Percentiles rank a stretch among this genome's conserved stretches.
These are phyloP conservation scores for Aphaenogaster ashmeadi DNA, from an alignment of 1,140 invertebrate species.

Conservation along the genomic window DNA sequence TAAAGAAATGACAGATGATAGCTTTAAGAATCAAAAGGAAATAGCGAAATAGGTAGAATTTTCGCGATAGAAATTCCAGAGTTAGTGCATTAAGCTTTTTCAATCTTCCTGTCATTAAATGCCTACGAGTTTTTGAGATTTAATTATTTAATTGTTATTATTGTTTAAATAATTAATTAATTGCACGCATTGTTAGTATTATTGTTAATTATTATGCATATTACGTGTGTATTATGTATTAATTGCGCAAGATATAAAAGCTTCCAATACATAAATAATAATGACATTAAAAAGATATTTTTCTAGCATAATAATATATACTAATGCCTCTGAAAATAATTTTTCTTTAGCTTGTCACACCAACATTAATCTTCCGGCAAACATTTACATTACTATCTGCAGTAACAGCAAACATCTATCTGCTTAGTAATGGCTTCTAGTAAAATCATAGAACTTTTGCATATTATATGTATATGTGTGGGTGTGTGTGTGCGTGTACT, in stretches of 20 bases:
- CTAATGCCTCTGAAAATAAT: slow-evolving; percentile 15
- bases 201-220: not conserved
- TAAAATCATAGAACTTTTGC: not conserved
- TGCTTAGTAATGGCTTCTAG: not conserved
- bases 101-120: not conserved
- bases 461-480: not conserved
- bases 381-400: not conserved
- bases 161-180: not conserved
- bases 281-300: not conserved
- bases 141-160: slow-evolving; percentile 9
- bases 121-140: not conserved
- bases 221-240: not conserved
- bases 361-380: slow-evolving; percentile 28
- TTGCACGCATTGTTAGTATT: not conserved
- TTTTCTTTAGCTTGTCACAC: slow-evolving; percentile 9
- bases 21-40: not conserved
- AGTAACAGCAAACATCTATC: slow-evolving; percentile 16
- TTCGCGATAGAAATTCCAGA: not conserved
- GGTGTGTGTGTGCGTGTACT: not conserved
- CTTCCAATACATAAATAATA: not conserved
- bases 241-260: not conserved
- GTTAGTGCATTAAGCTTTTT: not conserved
- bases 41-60: not conserved
- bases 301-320: not conserved
- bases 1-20: not conserved